Base-by-base conservation (phyloP, 2,888 invertebrate genomes). In the Bhutanitis thaidina region DNA sequence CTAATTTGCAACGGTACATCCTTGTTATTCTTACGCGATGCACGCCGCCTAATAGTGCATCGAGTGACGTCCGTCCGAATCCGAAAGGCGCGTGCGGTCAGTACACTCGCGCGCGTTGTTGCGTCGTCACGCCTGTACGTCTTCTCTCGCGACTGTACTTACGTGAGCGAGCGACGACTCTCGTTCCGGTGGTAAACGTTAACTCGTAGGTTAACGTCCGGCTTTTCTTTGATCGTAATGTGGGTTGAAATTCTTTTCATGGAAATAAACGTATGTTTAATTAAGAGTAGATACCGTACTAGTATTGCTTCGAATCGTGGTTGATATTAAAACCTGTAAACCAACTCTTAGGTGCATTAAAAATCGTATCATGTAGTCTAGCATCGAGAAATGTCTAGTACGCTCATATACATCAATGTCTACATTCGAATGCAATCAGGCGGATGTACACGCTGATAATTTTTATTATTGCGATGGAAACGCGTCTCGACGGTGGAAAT, bases 91-190 rank as follows among this genome's bases (percentile, higher is more conserved):
- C 73, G 71, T 76, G 73, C 82, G 83, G 82, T 80, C 87, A 88
- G 87, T 87, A 80, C 79, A 77, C 82, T 77, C 84, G 80, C 80
- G 82, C 69, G 75, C 81, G 80, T 71, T 78, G 80, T 61, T 67
- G 72, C 69, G 82, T 68, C 70, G 70, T 69, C 72, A 84, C 86
- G 86, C 76, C 56, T 53, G 47, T 38, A 53, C 60, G 56, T 53
- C 57, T 58, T 30, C 34, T 53, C 52, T 39, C 69, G 61, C 67
- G 74, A 68, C 76, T 77, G 81, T 79, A 79, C 66, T 53, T 58
- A 34, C 49, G 44, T 14, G 39, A 27, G 16, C 16, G 27, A 51
- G 62, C 67, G 68, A 65, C 66, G 73, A 77, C 78, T 39, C 16
- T 39, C 16, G 13, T 41, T 44, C 29, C 15, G 29, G 5, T 8